A percentile compares a stretch with the other conserved stretches of the same genome.
Evolutionary conservation across 1,140 invertebrate species (phyloP).

Genomic region (Sinella curviseta): DNA sequence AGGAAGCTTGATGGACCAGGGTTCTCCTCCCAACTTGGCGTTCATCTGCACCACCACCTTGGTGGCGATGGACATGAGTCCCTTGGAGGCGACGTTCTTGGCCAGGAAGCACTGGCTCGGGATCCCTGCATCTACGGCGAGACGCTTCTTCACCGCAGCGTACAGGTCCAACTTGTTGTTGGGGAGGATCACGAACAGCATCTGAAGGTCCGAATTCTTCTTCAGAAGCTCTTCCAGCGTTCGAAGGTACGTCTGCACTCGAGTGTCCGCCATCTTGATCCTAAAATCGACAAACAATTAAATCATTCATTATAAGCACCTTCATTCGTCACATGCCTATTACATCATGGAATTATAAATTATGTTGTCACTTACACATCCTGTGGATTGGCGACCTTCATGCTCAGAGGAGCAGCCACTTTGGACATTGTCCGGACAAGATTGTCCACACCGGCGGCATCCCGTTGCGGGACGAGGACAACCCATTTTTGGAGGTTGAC

Average conservation of each 20-base stretch:
- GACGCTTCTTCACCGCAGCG: constrained; percentile 58
- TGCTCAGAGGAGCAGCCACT: not conserved
- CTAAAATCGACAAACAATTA: not conserved
- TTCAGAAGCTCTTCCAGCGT: not conserved
- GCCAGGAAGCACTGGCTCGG: constrained; percentile 73
- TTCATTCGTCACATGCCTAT: no score
- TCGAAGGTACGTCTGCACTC: not conserved
- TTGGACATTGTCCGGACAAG: constrained; percentile 1
- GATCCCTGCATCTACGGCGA: constrained; percentile 57
- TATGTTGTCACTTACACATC: constrained; percentile 34
- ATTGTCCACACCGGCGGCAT: constrained; percentile 54
- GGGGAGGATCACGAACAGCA: constrained; percentile 47
- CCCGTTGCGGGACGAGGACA: constrained; percentile 55
- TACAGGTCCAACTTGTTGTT: constrained; percentile 51
- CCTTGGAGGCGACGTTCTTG: constrained; percentile 62
- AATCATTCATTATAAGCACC: no score
- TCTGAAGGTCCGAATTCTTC: constrained; percentile 50
- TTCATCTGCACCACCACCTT: constrained; percentile 69
- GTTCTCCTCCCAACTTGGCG: constrained; percentile 63
- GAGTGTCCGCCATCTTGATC: not conserved
- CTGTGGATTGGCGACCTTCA: constrained; percentile 50
- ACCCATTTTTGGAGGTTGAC: constrained; percentile 54
- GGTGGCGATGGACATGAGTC: constrained; percentile 74
- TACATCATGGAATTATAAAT: no score
- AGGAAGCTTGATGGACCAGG: constrained; percentile 61